Conservation (phyloP, 2,797 vertebrate genomes). For the Syndactyla subalaris region DNA sequence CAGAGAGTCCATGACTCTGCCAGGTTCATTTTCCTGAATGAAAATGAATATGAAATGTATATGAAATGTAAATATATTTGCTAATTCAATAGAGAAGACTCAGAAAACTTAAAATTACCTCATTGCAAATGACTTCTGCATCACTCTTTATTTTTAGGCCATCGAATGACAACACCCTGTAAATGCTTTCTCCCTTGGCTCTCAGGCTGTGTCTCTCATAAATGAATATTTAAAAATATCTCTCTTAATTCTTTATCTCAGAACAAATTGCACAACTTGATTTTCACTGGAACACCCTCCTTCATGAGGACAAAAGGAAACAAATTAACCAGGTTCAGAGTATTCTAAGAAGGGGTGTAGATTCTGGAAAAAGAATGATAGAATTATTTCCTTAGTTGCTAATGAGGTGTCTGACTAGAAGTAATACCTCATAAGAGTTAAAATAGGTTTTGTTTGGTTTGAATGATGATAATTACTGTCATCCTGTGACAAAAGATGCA, state of each 20-base stretch:
- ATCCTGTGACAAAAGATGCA: background rate
- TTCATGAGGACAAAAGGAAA: background rate
- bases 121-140: background rate
- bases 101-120: background rate
- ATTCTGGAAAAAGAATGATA: background rate
- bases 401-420: background rate
- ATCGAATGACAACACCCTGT: background rate
- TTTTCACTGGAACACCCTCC: background rate
- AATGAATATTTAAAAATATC: background rate
- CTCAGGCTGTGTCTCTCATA: background rate
- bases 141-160: background rate
- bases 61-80: background rate
- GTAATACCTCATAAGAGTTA: background rate
- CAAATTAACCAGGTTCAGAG: background rate
- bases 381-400: background rate
- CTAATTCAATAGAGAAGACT: background rate
- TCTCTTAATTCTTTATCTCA: background rate
- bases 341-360: accelerated
- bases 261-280: background rate
- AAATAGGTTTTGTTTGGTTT: background rate
- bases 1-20: background rate
- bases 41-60: background rate
- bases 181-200: background rate
- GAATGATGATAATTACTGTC: background rate
- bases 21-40: background rate